phyloP scores from a whole-genome alignment of 2,797 vertebrate genomes.

The Calcarius lapponicus region DNA sequence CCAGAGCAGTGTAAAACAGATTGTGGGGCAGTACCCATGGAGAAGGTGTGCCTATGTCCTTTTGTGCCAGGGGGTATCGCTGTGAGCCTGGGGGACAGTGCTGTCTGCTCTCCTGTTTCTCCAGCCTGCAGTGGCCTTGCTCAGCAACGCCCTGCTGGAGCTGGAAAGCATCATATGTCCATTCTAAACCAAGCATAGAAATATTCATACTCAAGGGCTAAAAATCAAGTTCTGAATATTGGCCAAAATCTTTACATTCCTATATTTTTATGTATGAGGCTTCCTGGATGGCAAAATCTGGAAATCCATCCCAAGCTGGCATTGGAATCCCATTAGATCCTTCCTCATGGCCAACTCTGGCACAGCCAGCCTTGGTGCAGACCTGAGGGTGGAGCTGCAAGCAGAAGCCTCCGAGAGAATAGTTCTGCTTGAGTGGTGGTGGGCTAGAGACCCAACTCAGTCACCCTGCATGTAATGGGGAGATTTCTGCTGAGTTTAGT shows the following conservation, averaged over 20 bases:
- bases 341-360: background rate
- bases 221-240: background rate
- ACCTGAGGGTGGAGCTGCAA: background rate
- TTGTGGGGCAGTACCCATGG: background rate
- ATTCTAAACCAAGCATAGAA: background rate
- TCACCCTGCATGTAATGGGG: background rate
- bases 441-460: background rate
- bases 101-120: background rate
- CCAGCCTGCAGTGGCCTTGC: background rate
- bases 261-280: background rate
- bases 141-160: background rate
- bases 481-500: background rate
- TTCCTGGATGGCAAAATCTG: background rate
- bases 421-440: background rate
- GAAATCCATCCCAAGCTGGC: background rate
- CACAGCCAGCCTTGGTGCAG: background rate
- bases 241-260: background rate
- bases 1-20: background rate
- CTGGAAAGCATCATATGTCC: background rate
- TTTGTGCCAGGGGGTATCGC: accelerated
- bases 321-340: accelerated
- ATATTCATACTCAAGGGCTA: background rate
- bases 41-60: background rate
- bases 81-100: background rate
- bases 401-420: background rate